These are phyloP conservation scores for Mandrillus leucophaeus DNA, from an alignment of 2,113 vertebrate genomes.

Conservation along the genomic window DNA sequence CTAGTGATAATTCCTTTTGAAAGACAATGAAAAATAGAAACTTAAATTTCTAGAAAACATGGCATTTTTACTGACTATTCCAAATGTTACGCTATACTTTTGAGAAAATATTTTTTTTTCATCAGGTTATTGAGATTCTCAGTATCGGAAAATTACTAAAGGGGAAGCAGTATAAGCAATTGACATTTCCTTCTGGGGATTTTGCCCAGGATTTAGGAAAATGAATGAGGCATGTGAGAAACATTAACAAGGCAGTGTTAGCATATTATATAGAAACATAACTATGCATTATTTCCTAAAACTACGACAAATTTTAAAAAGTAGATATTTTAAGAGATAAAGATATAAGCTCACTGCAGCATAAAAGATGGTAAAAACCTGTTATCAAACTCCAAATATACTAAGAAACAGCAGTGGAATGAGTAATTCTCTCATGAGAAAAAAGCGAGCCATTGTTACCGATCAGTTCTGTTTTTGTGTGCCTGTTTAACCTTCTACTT, in stretches of 20 bases:
- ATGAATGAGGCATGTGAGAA: constrained; percentile 31
- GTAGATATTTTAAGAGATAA: not conserved
- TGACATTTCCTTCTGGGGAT: constrained; percentile 54
- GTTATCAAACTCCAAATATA: not conserved
- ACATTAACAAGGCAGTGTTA: constrained; percentile 49
- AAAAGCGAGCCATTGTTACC: not conserved
- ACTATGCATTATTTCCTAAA: not conserved
- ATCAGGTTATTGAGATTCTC: not conserved
- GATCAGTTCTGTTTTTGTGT: not conserved
- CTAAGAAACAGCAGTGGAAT: not conserved
- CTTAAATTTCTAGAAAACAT: not conserved
- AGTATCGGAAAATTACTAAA: constrained; percentile 21
- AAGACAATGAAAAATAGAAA: not conserved
- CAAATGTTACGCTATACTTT: not conserved
- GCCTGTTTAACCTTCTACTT: not conserved
- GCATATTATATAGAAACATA: not conserved
- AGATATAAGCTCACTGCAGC: not conserved
- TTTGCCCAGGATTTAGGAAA: constrained; percentile 40
- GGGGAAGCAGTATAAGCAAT: not conserved
- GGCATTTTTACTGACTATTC: constrained; percentile 16
- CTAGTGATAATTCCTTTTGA: not conserved
- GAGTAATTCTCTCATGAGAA: not conserved
- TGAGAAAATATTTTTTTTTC: not conserved
- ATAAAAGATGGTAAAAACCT: not conserved
- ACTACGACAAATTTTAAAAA: not conserved